Evolutionary conservation across 1,140 invertebrate genomes (phyloP).

Genomic region (Thaumatotibia leucotreta): DNA sequence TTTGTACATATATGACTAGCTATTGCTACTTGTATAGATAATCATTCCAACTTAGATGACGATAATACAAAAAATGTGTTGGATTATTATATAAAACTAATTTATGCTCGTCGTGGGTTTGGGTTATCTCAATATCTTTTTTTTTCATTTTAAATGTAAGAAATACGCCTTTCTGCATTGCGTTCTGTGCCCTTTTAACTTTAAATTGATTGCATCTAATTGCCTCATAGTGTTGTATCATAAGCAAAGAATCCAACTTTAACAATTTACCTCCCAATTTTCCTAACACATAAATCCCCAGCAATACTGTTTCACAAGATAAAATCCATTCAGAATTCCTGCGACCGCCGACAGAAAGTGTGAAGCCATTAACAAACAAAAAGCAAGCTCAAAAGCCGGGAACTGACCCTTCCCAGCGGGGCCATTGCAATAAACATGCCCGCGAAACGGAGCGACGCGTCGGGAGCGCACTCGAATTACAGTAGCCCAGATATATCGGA

Average conservation of each 20-base stretch:
- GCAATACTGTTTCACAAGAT: not conserved
- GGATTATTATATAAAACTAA: no score
- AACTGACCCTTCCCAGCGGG: constrained; percentile 27
- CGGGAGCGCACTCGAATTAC: not conserved
- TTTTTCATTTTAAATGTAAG: no score
- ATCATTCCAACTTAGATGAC: no score
- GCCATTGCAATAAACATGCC: constrained; percentile 31
- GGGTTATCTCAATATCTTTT: no score
- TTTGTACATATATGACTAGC: no score
- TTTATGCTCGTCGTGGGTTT: no score
- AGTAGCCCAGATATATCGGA: no score
- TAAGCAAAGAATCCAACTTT: not conserved
- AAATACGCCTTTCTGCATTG: no score
- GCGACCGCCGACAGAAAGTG: not conserved
- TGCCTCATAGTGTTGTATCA: not conserved
- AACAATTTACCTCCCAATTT: not conserved
- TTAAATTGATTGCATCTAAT: no score
- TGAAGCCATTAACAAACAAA: constrained; percentile 25
- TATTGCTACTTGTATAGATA: no score
- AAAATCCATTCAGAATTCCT: not conserved
- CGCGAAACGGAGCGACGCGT: constrained; percentile 5
- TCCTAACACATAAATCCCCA: not conserved
- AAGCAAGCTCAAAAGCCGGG: not conserved
- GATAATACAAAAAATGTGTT: no score
- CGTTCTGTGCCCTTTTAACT: no score